These are phyloP conservation scores for Carterocephalus palaemon DNA, from an alignment of 2,888 invertebrate genomes.

Conservation along the genomic window DNA sequence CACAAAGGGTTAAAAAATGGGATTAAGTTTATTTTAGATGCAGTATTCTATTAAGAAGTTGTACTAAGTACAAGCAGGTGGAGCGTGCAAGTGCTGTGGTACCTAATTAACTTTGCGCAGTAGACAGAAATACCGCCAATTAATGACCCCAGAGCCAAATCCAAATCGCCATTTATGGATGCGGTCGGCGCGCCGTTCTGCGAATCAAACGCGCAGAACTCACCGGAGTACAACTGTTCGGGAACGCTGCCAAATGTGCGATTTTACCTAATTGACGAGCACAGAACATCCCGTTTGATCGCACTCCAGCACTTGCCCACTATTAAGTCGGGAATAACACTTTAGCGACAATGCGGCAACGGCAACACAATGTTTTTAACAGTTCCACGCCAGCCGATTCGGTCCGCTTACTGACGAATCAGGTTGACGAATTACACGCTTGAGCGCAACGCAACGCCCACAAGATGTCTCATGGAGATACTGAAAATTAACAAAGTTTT, in stretches of 20 bases:
- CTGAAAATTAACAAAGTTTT: background rate
- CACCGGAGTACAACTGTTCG: slow-evolving; percentile 57
- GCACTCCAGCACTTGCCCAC: slow-evolving; percentile 46
- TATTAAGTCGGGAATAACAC: slow-evolving; percentile 45
- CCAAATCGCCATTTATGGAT: slow-evolving; percentile 21
- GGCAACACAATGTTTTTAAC: slow-evolving; percentile 37
- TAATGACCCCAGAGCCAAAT: slow-evolving; percentile 21
- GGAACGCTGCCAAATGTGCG: slow-evolving; percentile 70
- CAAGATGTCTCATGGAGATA: no score
- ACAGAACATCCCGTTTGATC: slow-evolving; percentile 64
- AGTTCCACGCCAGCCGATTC: slow-evolving; percentile 1
- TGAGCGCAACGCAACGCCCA: slow-evolving; percentile 7
- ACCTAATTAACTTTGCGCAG: background rate
- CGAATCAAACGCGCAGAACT: slow-evolving; percentile 48
- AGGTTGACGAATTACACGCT: slow-evolving; percentile 16
- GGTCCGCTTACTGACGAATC: background rate
- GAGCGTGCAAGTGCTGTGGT: no score
- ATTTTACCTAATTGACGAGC: slow-evolving; percentile 71
- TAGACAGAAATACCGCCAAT: slow-evolving; percentile 6
- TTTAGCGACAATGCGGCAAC: no score
- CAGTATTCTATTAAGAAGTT: no score
- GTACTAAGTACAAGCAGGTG: no score
- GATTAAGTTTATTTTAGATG: no score
- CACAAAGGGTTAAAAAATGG: no score
- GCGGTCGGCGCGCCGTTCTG: slow-evolving; percentile 36